Evolutionary conservation across 1,140 invertebrate genomes (phyloP).

Genomic region (Drosophila santomea): DNA sequence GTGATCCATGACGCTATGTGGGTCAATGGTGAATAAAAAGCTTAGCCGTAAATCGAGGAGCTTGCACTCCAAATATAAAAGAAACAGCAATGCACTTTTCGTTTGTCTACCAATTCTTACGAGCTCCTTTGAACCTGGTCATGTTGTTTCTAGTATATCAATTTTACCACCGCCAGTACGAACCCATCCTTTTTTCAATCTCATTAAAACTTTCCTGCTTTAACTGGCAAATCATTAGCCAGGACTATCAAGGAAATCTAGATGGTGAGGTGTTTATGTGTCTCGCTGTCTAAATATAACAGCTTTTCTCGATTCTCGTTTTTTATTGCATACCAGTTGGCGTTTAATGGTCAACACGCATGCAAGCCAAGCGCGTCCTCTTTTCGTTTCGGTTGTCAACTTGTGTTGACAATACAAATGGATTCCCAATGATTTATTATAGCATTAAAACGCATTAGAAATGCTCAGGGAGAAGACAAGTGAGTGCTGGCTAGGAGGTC

Average conservation of each 20-base stretch:
- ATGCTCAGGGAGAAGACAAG: conserved; percentile 10
- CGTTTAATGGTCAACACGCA: conserved; percentile 67
- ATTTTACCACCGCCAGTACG: not conserved
- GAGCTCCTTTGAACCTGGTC: not conserved
- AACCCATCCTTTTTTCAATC: not conserved
- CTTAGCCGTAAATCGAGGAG: not conserved
- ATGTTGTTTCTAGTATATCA: not conserved
- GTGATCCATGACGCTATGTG: conserved; percentile 7
- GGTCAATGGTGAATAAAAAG: not conserved
- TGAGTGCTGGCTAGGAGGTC: conserved; percentile 2
- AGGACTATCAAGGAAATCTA: conserved; percentile 7
- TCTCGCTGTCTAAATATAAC: conserved; percentile 57
- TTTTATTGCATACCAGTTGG: conserved; percentile 63
- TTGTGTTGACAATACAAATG: conserved; percentile 84
- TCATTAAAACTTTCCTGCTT: not conserved
- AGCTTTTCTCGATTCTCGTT: conserved; percentile 43
- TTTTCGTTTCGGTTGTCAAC: conserved; percentile 59
- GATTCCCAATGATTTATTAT: conserved; percentile 83
- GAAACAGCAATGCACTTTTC: not conserved
- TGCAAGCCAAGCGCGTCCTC: conserved; percentile 49
- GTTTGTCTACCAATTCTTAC: not conserved
- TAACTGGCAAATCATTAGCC: conserved; percentile 44
- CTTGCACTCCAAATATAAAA: not conserved
- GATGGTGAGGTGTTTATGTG: conserved; percentile 63
- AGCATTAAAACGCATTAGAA: conserved; percentile 80